Percentiles rank a stretch among this genome's conserved stretches.
Evolutionary conservation across 2,113 vertebrate genomes (phyloP).

Genomic region (Herpetotheres cachinnans): DNA sequence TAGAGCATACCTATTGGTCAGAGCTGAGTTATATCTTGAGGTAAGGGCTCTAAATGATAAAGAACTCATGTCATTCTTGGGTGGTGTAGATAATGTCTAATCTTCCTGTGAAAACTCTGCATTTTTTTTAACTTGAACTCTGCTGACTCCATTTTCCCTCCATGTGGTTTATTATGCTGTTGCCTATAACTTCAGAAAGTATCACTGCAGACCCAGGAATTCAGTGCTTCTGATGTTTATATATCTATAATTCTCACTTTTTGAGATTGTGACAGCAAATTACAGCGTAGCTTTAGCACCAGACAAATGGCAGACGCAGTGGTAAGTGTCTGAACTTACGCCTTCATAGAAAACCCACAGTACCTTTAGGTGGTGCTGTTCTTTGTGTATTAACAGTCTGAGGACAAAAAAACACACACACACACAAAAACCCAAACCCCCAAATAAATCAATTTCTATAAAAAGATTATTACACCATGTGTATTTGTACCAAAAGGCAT

Average conservation of each 20-base stretch:
- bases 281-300: background rate
- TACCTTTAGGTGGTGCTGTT: background rate
- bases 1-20: background rate
- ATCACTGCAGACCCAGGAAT: background rate
- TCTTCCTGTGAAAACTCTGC: background rate
- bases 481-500: background rate
- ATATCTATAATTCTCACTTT: background rate
- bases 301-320: background rate
- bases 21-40: background rate
- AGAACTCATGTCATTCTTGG: background rate
- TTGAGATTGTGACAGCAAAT: background rate
- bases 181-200: background rate
- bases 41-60: background rate
- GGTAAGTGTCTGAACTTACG: background rate
- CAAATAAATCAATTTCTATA: background rate
- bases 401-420: background rate
- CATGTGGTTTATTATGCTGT: background rate
- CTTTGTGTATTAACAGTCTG: background rate
- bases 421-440: no score
- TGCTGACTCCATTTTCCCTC: background rate
- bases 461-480: background rate
- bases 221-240: background rate
- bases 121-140: background rate
- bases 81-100: background rate
- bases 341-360: background rate